phyloP scores from a whole-genome alignment of 2,797 vertebrate genomes.

The Meriones psammophilus region DNA sequence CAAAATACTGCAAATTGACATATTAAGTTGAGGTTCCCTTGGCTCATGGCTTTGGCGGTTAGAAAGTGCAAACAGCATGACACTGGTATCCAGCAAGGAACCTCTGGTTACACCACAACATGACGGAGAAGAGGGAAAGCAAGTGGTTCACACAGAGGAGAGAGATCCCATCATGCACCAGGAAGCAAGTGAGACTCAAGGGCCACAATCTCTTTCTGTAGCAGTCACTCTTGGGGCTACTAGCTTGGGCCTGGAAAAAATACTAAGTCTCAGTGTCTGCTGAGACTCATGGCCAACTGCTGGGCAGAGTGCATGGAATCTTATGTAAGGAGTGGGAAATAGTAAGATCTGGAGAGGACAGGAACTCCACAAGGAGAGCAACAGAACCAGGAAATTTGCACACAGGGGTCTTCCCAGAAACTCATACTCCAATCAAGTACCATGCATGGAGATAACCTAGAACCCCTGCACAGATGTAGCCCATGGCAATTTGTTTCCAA shows the following conservation, averaged over 20 bases:
- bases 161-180: background rate
- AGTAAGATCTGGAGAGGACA: no score
- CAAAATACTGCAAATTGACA: background rate
- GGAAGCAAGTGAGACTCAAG: background rate
- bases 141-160: background rate
- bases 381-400: no score
- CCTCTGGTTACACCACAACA: background rate
- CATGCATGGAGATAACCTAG: no score
- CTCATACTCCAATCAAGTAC: no score
- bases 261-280: no score
- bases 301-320: no score
- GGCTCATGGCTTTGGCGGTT: background rate
- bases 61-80: background rate
- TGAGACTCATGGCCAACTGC: no score
- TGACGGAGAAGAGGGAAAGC: background rate
- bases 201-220: background rate
- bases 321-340: no score
- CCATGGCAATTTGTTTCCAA: no score
- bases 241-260: background rate
- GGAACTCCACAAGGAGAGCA: no score
- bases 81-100: background rate
- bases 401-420: no score
- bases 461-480: no score
- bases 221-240: background rate
- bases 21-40: background rate